Evolutionary conservation across 2,888 invertebrate genomes (phyloP), one percentile per base, ranked within the genome.

Genomic region (Odontocolon sp.): DNA sequence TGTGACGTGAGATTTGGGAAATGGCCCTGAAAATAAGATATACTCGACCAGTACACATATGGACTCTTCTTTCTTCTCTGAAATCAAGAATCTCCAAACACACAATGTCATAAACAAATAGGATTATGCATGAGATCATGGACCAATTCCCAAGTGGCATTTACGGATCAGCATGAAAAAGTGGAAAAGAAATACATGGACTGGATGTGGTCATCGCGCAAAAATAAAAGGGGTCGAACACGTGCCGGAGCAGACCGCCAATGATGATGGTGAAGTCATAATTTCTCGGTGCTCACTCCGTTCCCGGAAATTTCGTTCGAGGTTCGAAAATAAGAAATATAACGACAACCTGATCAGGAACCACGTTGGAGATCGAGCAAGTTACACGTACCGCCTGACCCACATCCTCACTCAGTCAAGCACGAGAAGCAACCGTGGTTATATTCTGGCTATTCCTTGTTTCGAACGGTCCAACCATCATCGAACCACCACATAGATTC

Each of bases 161-260:
- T n/a, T n/a, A n/a, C n/a, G n/a, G n/a, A n/a, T n/a, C n/a, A n/a
- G n/a, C n/a, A n/a, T n/a, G 21, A 45, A 16, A 16, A 42, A 63
- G 11, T 8, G 2, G n/a, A 2, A 11, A 33, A 14, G 18, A 6
- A 6, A 26, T 40, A 28, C 3, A 40, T 16, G n/a, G 14, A 23
- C 16, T 14, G 9, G 52, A 73, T 73, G 68, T 40, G 73, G 67
- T 42, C 69, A 33, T 66, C 68, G 54, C 54, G 57, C 68, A 67
- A 77, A 79, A 77, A 77, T 54, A 83, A 81, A 82, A 82, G 45
- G 80, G 79, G 71, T 78, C 81, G 63, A 76, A 83, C 86, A 84
- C 84, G 85, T 85, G 84, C 78, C 79, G 71, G 21, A 42, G n/a
- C 6, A 38, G 18, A 14, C n/a, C 33, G 45, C 23, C 36, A 11